phyloP scores from a whole-genome alignment of 2,888 invertebrate species.

The Lycophotia porphyrea region DNA sequence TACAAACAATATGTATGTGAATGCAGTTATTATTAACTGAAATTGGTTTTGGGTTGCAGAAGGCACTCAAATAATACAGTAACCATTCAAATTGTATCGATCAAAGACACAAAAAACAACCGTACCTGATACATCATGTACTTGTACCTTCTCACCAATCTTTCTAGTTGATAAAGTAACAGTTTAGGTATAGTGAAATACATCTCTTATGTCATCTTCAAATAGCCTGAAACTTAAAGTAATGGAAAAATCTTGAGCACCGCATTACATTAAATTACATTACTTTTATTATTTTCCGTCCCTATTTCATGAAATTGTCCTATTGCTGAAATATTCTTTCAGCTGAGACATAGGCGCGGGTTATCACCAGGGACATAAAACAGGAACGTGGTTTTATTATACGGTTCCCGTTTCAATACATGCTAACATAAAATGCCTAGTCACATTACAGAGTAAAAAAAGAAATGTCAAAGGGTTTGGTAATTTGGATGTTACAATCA shows the following conservation, averaged over 20 bases:
- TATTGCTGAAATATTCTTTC: slow-evolving; percentile 60
- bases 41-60: background rate
- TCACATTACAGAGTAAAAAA: slow-evolving; percentile 27
- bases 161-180: background rate
- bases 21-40: background rate
- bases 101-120: background rate
- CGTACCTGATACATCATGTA: background rate
- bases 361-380: slow-evolving; percentile 56
- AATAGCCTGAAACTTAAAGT: slow-evolving; percentile 33
- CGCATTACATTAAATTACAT: slow-evolving; percentile 54
- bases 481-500: slow-evolving; percentile 30
- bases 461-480: slow-evolving; percentile 10
- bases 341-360: slow-evolving; percentile 54
- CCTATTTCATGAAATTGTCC: slow-evolving; percentile 59
- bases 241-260: slow-evolving; percentile 53
- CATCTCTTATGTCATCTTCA: slow-evolving; percentile 12
- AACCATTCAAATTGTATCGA: background rate
- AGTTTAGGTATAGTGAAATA: slow-evolving; percentile 14
- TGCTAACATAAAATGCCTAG: slow-evolving; percentile 38
- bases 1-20: background rate
- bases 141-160: background rate
- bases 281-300: slow-evolving; percentile 60
- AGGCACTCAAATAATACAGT: background rate
- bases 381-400: slow-evolving; percentile 57
- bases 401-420: slow-evolving; percentile 46